Evolutionary conservation across 2,888 invertebrate species (phyloP), one percentile per base, ranked within the genome.

Genomic region (Tetragonula carbonaria): DNA sequence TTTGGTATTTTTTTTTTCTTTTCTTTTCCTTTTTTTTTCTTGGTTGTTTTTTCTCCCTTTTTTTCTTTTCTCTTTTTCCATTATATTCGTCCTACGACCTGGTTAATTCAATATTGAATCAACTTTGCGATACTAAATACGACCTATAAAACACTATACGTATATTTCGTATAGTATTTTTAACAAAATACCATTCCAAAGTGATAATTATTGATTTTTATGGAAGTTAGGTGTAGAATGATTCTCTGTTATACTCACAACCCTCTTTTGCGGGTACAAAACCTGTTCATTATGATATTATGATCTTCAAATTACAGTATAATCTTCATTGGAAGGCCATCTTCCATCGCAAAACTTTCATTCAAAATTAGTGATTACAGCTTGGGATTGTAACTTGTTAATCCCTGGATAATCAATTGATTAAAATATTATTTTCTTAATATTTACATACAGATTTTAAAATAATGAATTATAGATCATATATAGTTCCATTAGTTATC

Each of bases 1-100:
- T 65, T 66, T 14, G 80, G 55, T 55, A 62, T 77, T 72, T 65
- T 74, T 75, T 76, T 50, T 62, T 53, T 13, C 11, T 13, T 21
- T 21, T 21, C 21, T 21, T 38, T 38, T 4, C 5, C 63, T 77
- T 23, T 62, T 21, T 28, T 38, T 38, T 38, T 38, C 6, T 38
- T 8, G 45, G 11, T 38, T 38, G 38, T 45, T 45, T 45, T 33
- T 21, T 38, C 33, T 65, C 21, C 38, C 13, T 66, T 28, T 28
- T 62, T 23, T 38, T 33, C 18, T 33, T 65, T 33, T 65, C 13
- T 65, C 16, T 33, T 38, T 66, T 38, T 66, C 38, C n/a, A 50
- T 50, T 50, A 62, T 14, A 50, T 45, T 62, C 4, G 62, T 50
- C 28, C 21, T 28, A 14, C 18, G 73, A 73, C 73, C 62, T 73